phyloP scores from a whole-genome alignment of 53 echinoderm and acorn worm genomes.

The Holothuria scabra region DNA sequence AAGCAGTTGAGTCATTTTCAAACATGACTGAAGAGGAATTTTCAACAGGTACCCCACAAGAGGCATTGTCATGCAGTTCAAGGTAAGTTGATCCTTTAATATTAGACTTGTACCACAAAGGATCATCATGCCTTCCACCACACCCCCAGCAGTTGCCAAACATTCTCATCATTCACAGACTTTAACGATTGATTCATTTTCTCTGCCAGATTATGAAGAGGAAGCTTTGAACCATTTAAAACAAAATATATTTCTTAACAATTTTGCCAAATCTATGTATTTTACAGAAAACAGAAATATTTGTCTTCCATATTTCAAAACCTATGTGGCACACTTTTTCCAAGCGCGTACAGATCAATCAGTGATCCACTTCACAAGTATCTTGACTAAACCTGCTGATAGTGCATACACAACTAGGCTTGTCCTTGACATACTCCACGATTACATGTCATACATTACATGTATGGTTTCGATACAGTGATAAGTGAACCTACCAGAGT shows the following conservation, averaged over 20 bases:
- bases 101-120: too few species aligned
- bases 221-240: too few species aligned
- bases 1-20: not conserved
- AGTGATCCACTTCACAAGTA: not conserved
- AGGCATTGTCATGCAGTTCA: too few species aligned
- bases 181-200: slow-evolving; percentile 19
- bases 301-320: slow-evolving; percentile 2
- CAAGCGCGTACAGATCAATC: not conserved
- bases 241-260: too few species aligned
- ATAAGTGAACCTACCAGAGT: too few species aligned
- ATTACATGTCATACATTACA: too few species aligned
- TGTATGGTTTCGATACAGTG: too few species aligned
- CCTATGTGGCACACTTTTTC: not conserved
- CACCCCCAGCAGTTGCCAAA: not conserved
- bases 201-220: too few species aligned
- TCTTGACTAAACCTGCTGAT: not conserved
- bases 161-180: not conserved
- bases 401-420: slow-evolving; percentile 5
- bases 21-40: not conserved
- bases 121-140: not conserved
- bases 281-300: too few species aligned
- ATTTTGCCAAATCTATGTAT: too few species aligned
- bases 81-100: too few species aligned
- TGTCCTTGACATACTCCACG: too few species aligned
- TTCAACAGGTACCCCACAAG: not conserved